Percentiles rank a stretch among this genome's conserved stretches.
These are phyloP conservation scores for Poeciliopsis turrubarensis DNA, from an alignment of 2,113 vertebrate genomes.

Conservation along the genomic window DNA sequence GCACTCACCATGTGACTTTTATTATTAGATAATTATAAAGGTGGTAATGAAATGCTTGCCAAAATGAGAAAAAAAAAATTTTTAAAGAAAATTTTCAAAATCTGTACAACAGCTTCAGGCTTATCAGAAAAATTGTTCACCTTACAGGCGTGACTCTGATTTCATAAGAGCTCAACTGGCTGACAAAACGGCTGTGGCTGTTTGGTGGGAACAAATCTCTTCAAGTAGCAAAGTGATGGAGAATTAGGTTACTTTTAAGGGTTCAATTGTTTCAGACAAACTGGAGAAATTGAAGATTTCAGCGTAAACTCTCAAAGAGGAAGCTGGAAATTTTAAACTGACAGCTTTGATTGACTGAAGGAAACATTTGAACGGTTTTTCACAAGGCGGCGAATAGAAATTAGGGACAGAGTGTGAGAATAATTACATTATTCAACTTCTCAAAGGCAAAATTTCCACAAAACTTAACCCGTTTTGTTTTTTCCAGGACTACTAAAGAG, in stretches of 20 bases:
- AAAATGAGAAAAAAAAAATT: not conserved
- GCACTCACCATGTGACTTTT: not conserved
- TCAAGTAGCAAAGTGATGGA: not conserved
- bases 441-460: no score
- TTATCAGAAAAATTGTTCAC: no score
- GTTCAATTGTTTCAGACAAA: not conserved
- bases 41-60: not conserved
- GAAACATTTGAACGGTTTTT: not conserved
- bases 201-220: not conserved
- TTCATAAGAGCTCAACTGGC: slow-evolving; percentile 25
- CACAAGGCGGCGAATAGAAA: no score
- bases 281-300: not conserved
- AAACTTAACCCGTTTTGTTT: no score
- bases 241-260: not conserved
- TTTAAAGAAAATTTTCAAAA: not conserved
- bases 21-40: not conserved
- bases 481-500: no score
- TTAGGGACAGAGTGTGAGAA: no score
- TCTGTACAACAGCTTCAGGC: no score
- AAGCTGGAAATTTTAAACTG: not conserved
- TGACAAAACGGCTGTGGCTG: not conserved
- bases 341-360: not conserved
- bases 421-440: not conserved
- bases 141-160: not conserved
- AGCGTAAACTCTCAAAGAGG: not conserved